These are phyloP conservation scores for Plagiodera versicolora DNA, from an alignment of 2,888 invertebrate species.

Conservation along the genomic window DNA sequence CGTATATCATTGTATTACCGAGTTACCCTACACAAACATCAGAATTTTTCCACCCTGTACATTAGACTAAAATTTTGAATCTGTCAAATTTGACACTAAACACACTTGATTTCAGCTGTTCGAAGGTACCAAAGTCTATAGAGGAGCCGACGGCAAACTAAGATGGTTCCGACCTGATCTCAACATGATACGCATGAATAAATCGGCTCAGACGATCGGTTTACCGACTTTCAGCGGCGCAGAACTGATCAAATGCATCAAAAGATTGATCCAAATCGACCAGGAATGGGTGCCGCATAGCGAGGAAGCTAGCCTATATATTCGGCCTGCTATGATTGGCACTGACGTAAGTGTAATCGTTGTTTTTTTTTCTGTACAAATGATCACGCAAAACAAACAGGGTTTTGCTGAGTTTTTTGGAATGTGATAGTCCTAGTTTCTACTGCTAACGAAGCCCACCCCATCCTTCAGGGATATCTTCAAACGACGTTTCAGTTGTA, in stretches of 20 bases:
- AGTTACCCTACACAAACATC: no score
- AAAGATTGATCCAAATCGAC: constrained; percentile 85
- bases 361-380: neutral
- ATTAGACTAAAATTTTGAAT: no score
- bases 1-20: no score
- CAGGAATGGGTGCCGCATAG: constrained; percentile 97
- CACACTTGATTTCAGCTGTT: constrained; percentile 78
- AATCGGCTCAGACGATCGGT: constrained; percentile 80
- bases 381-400: no score
- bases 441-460: no score
- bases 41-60: no score
- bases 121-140: constrained; percentile 97
- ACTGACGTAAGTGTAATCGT: constrained; percentile 78
- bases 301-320: constrained; percentile 87
- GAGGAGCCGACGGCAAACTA: constrained; percentile 89
- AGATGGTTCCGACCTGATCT: constrained; percentile 92
- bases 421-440: no score
- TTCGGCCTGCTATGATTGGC: constrained; percentile 94
- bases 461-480: no score
- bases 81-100: no score
- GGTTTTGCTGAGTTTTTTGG: no score
- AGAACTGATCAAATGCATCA: constrained; percentile 84
- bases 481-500: no score
- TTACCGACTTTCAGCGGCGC: constrained; percentile 86
- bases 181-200: constrained; percentile 92